Evolutionary conservation across 2,797 vertebrate species (phyloP).

Genomic region (Luscinia megarhynchos): DNA sequence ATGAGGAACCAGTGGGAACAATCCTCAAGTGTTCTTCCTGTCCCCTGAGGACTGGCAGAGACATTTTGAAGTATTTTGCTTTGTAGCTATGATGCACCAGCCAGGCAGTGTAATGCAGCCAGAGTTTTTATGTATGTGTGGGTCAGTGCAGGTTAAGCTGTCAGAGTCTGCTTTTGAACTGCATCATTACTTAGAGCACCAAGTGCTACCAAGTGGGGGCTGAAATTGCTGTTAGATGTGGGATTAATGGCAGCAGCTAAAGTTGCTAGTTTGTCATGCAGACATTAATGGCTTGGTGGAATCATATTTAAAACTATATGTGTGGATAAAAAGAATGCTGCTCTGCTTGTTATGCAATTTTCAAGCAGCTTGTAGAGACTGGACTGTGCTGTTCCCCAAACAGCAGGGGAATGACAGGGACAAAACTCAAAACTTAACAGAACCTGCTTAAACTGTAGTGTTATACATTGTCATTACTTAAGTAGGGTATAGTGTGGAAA

Average conservation of each 20-base stretch:
- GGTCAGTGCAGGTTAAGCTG: slow-evolving; percentile 38
- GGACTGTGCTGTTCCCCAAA: not conserved
- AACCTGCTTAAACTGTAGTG: not conserved
- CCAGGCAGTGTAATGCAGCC: not conserved
- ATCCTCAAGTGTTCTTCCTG: not conserved
- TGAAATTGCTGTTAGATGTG: slow-evolving; percentile 12
- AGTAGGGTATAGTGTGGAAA: not conserved
- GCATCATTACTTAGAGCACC: slow-evolving; percentile 19
- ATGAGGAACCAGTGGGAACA: not conserved
- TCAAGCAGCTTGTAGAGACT: not conserved
- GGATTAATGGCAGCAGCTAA: slow-evolving; percentile 47
- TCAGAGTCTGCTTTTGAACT: slow-evolving; percentile 24
- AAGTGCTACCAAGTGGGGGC: not conserved
- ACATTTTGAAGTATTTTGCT: not conserved
- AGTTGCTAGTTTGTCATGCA: slow-evolving; percentile 45
- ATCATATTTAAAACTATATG: slow-evolving; percentile 52
- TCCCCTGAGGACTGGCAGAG: not conserved
- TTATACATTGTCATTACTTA: not conserved
- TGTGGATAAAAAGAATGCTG: not conserved
- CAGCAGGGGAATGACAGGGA: not conserved
- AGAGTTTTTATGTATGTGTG: not conserved
- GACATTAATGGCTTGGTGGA: slow-evolving; percentile 45
- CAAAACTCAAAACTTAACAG: not conserved
- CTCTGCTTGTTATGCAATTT: slow-evolving; percentile 11
- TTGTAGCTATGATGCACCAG: not conserved